A percentile compares a stretch with the other conserved stretches of the same genome.
Conservation (phyloP, 2,113 vertebrate species). For the Lophura nycthemera region DNA sequence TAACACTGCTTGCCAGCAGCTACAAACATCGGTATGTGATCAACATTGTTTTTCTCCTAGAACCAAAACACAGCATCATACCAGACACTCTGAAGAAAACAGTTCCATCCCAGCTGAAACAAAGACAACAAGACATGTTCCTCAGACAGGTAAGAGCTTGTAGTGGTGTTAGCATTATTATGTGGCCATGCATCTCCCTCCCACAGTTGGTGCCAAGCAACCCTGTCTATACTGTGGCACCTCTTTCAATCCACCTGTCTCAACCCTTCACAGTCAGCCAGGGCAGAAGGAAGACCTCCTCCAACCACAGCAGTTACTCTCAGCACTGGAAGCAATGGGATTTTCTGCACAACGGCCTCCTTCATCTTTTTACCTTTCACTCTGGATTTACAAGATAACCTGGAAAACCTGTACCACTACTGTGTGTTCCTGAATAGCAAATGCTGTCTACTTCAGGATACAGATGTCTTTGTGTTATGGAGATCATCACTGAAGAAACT, state of each 20-base stretch:
- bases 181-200: neutral
- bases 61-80: too few species aligned
- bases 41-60: too few species aligned
- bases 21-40: too few species aligned
- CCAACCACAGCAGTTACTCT: neutral
- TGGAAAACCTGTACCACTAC: neutral
- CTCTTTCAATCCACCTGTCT: accelerated
- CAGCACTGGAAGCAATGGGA: accelerated
- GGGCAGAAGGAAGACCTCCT: neutral
- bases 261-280: neutral
- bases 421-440: neutral
- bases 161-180: neutral
- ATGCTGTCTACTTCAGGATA: neutral
- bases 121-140: neutral
- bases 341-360: neutral
- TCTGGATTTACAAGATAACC: neutral
- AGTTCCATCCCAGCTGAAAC: too few species aligned
- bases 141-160: neutral
- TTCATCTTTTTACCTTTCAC: neutral
- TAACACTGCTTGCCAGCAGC: too few species aligned
- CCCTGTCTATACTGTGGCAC: accelerated
- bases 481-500: neutral
- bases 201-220: neutral
- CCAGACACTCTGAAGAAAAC: too few species aligned
- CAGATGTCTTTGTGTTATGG: neutral